Conservation (phyloP, 2,113 vertebrate species). For the Stercorarius parasiticus region DNA sequence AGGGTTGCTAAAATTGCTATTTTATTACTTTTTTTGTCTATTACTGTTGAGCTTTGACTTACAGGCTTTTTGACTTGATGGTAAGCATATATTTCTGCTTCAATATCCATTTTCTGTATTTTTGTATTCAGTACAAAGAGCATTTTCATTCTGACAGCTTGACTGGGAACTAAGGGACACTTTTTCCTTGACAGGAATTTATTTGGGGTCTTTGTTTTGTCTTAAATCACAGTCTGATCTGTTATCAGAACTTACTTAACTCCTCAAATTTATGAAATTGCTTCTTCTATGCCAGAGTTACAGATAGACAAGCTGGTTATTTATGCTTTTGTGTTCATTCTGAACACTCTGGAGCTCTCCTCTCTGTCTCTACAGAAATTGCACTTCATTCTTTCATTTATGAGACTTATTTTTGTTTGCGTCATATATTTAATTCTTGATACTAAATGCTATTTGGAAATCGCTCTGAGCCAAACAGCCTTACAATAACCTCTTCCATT, state of each 20-base stretch:
- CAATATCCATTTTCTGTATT: rapidly evolving
- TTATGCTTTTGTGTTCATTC: background rate
- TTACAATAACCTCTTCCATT: background rate
- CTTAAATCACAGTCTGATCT: background rate
- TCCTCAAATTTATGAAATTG: background rate
- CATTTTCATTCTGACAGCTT: background rate
- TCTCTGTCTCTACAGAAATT: background rate
- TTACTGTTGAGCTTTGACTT: background rate
- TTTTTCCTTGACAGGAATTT: background rate
- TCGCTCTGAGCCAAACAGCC: rapidly evolving
- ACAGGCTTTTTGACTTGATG: background rate
- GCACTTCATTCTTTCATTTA: background rate
- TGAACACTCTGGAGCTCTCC: background rate
- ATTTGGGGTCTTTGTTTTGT: background rate
- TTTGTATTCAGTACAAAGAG: background rate
- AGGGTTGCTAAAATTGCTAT: background rate
- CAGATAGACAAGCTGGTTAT: background rate
- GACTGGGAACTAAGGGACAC: background rate
- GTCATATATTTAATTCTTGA: background rate
- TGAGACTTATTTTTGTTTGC: background rate
- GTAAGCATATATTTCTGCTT: background rate
- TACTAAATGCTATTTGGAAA: background rate
- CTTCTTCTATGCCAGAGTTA: background rate
- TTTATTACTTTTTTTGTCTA: background rate
- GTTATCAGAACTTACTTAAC: background rate